These are phyloP conservation scores for Desmodus rotundus DNA, from an alignment of 2,113 vertebrate species.

Conservation along the genomic window DNA sequence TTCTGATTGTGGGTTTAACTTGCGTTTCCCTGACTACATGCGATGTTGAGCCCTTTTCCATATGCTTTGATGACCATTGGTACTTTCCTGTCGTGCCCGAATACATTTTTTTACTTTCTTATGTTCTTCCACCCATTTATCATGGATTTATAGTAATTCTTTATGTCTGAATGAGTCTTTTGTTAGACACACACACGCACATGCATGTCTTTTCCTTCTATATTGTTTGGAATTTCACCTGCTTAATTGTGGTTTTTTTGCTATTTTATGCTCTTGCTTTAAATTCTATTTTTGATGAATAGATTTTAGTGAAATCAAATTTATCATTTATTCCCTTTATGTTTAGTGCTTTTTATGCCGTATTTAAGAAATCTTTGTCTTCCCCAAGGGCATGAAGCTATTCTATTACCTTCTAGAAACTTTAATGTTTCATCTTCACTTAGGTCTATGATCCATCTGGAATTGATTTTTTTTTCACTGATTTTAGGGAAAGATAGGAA, in stretches of 20 bases:
- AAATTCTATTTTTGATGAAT: not conserved
- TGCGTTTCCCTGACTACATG: not conserved
- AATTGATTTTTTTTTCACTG: not conserved
- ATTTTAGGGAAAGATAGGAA: too few species aligned
- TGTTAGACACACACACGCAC: not conserved
- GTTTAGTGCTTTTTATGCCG: not conserved
- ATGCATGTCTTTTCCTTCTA: not conserved
- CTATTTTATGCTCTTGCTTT: not conserved
- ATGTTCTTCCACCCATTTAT: not conserved
- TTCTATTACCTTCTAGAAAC: not conserved
- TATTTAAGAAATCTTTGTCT: not conserved
- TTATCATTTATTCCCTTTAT: not conserved
- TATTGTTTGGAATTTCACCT: not conserved
- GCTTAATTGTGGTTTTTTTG: not conserved
- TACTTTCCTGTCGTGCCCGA: not conserved
- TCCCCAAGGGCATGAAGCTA: not conserved
- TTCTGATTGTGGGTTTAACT: constrained; percentile 4
- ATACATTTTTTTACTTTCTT: not conserved
- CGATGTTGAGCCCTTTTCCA: not conserved
- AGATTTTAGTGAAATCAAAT: not conserved
- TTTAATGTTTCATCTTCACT: not conserved
- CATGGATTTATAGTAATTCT: not conserved
- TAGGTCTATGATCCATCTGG: not conserved
- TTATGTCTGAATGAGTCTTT: not conserved
- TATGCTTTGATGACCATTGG: not conserved